Evolutionary conservation across 2,888 invertebrate species (phyloP).

Genomic region (Uloborus plumipes): DNA sequence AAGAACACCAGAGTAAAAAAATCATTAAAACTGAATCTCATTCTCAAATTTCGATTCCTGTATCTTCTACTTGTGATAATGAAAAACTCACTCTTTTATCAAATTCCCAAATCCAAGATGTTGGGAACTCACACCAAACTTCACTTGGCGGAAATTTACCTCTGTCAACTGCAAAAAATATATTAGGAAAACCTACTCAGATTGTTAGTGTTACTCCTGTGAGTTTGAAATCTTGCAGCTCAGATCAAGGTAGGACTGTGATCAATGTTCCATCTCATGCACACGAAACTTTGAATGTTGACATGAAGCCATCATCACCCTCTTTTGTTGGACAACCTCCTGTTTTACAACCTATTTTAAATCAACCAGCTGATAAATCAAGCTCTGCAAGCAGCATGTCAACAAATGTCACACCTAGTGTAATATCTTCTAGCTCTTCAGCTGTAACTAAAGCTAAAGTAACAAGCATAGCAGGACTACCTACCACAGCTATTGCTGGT

Average conservation of each 20-base stretch:
- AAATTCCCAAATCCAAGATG: slow-evolving; percentile 28
- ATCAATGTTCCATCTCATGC: slow-evolving; percentile 31
- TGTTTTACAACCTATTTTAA: slow-evolving; percentile 60
- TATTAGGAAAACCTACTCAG: slow-evolving; percentile 65
- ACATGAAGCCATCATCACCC: slow-evolving; percentile 64
- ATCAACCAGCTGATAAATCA: slow-evolving; percentile 34
- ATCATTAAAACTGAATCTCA: slow-evolving; percentile 19
- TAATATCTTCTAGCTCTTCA: slow-evolving; percentile 36
- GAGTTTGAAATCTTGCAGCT: slow-evolving; percentile 30
- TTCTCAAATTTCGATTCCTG: slow-evolving; percentile 5
- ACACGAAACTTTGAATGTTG: slow-evolving; percentile 51
- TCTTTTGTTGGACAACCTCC: slow-evolving; percentile 64
- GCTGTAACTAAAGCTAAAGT: slow-evolving; percentile 50
- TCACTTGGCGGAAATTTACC: slow-evolving; percentile 49
- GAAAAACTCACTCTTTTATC: slow-evolving; percentile 13
- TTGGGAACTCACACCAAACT: slow-evolving; percentile 45
- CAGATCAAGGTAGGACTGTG: slow-evolving; percentile 38
- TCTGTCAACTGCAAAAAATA: slow-evolving; percentile 62
- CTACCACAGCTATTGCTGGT: slow-evolving; percentile 39
- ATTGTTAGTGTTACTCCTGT: slow-evolving; percentile 63
- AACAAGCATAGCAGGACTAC: slow-evolving; percentile 24
- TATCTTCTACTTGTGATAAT: slow-evolving; percentile 11
- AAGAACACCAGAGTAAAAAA: neutral
- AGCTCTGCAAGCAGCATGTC: slow-evolving; percentile 26
- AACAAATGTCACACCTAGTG: slow-evolving; percentile 32